phyloP scores from a whole-genome alignment of 1,140 invertebrate species.

The Mactra quadrangularis region DNA sequence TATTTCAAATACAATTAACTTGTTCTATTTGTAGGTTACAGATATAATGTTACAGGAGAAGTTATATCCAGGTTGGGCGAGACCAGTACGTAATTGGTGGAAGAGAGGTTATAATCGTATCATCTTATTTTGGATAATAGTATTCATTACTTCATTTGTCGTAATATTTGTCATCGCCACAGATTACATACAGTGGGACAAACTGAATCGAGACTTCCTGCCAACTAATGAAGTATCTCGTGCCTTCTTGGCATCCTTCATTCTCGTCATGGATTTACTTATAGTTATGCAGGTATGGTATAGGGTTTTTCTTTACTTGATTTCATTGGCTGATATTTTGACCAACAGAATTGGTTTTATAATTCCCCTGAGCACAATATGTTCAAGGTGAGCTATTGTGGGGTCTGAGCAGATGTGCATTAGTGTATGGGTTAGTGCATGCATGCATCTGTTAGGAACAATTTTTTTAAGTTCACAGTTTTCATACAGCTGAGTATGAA shows the following conservation, averaged over 20 bases:
- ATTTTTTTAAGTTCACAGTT: no score
- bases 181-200: constrained; percentile 86
- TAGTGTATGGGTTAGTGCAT: no score
- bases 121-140: constrained; percentile 85
- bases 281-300: constrained; percentile 86
- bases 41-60: constrained; percentile 87
- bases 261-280: constrained; percentile 86
- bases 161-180: constrained; percentile 86
- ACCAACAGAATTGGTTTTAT: no score
- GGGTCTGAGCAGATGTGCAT: no score
- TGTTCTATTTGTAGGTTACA: no score
- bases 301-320: no score
- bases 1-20: no score
- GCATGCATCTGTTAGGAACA: no score
- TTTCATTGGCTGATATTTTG: no score
- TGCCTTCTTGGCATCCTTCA: constrained; percentile 86
- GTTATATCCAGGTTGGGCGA: constrained; percentile 85
- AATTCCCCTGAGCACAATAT: no score
- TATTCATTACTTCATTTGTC: constrained; percentile 82
- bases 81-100: constrained; percentile 83
- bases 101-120: constrained; percentile 84
- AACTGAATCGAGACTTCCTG: constrained; percentile 85
- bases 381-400: no score
- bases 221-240: constrained; percentile 86
- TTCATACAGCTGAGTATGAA: no score